Evolutionary conservation across 2,113 vertebrate species (phyloP), one percentile per base, ranked within the genome.

Genomic region (rat (Rattus norvegicus)): DNA sequence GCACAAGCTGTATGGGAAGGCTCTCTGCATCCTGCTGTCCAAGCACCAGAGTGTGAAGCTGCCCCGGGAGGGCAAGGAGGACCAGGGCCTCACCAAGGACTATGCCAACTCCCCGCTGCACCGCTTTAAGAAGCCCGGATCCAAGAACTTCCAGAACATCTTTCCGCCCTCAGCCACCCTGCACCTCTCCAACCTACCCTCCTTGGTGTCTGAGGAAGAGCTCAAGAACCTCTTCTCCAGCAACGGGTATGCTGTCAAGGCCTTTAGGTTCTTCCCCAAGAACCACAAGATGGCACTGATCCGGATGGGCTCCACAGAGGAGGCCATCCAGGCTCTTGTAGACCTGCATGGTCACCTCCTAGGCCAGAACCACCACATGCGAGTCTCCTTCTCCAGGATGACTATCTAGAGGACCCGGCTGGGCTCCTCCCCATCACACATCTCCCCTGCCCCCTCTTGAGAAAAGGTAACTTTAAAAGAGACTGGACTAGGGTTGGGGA

Each of bases 281-380:
- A 99, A 99, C 98, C 99, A 99, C 70, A 99, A 99, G 96, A 99
- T 99, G 99, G 99, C 99, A 47, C 98, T 99, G 98, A 99, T 99
- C 98, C 99, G 99, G 98, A 99, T 99, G 99, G 98, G 99, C 95
- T 99, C 99, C 0, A 99, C 99, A 80, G 99, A 99, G 96, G 99
- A 99, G 97, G 99, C 99, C 24, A 99, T 99, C n/a, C 99, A 99
- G 94, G 99, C 99, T 0, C 99, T 99, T 95, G 99, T 99, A 0
- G 99, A 99, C 96, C 99, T 99, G 98, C 99, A 99, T 97, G 99
- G 99, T 98, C 99, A 99, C 1, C 99, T 99, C 96, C 99, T 99
- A 93, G 99, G 99, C 76, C 99, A 99, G 97, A 99, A 98, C 89
- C 99, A 99, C 97, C 99, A 99, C 98, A 98, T 99, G 92, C 98